Percentiles rank a stretch among this genome's conserved stretches.
phyloP scores from a whole-genome alignment of 2,113 vertebrate species.

The Sprattus sprattus region DNA sequence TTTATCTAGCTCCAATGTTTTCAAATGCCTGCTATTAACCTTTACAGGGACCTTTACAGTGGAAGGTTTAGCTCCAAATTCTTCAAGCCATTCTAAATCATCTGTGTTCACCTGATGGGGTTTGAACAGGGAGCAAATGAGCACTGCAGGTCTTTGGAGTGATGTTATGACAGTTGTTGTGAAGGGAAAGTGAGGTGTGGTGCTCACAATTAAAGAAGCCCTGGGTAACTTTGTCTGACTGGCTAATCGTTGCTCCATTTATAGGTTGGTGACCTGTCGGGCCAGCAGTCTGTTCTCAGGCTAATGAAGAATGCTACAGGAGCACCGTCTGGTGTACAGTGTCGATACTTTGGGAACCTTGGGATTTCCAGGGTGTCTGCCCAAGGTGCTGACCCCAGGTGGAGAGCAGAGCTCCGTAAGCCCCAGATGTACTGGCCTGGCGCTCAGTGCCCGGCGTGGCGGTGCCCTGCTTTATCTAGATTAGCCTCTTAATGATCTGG shows the following conservation, averaged over 20 bases:
- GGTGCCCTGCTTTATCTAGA: background rate
- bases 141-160: background rate
- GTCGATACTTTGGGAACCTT: slow-evolving; percentile 54
- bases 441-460: background rate
- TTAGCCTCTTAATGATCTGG: slow-evolving; percentile 3
- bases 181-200: slow-evolving; percentile 47
- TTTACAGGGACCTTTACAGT: no score
- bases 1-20: background rate
- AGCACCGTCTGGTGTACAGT: slow-evolving; percentile 50
- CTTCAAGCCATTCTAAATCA: background rate
- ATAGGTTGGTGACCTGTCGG: slow-evolving; percentile 46
- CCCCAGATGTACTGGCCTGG: no score
- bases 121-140: background rate
- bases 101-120: background rate
- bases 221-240: slow-evolving; percentile 52
- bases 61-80: background rate
- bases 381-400: background rate
- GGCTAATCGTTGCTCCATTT: slow-evolving; percentile 62
- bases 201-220: slow-evolving; percentile 53
- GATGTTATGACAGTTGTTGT: background rate
- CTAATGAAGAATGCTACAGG: slow-evolving; percentile 61
- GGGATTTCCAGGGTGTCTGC: background rate
- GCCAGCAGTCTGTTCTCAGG: slow-evolving; percentile 51
- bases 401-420: background rate
- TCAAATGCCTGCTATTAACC: background rate